Base-by-base conservation (phyloP, 2,113 vertebrate species). In the Carassius auratus region DNA sequence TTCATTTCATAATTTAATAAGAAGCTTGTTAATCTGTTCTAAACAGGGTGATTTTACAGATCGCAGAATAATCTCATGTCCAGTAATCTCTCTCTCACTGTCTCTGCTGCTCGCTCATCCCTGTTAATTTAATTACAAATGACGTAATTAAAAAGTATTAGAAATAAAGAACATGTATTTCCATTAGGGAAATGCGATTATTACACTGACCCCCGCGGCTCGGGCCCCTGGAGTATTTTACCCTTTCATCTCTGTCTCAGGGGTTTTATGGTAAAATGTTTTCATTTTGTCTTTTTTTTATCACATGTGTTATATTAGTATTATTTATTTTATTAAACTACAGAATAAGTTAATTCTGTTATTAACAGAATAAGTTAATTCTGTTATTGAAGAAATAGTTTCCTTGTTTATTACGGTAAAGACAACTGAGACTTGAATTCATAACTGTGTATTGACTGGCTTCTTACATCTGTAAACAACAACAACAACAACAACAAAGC, bases 101-200 rank as follows among this genome's bases (percentile, higher is more conserved):
- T 19, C 61, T 61, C 14, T 3, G 76, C 83, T 85, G 75, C 26
- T 33, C 75, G 50, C 66, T 89, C 85, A 79, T 86, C 86, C 91
- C 88, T 91, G 92, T 94, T 93, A 91, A 94, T 93, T 92, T 92
- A 93, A 94, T 94, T 93, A 92, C 91, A 92, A 86, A 91, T 90
- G 87, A 90, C 87, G 88, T 88, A 88, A 92, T 94, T 93, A 94
- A 93, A 93, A 93, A 91, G 88, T 91, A 92, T 94, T 93, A 93
- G 89, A 88, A 84, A 83, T 88, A 82, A 90, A 90, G 89, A 91
- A 88, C 76, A 88, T 90, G 87, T 88, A 86, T 90, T 92, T 92
- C 90, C 90, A 92, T 92, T 89, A 83, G 61, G 61, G 52, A 66
- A 36, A 84, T 69, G 86, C 83, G 73, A 84, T 79, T 83, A 77